Percentiles rank a stretch among this genome's conserved stretches.
phyloP scores from a whole-genome alignment of 1,140 invertebrate species.

The Chlorops oryzae region DNA sequence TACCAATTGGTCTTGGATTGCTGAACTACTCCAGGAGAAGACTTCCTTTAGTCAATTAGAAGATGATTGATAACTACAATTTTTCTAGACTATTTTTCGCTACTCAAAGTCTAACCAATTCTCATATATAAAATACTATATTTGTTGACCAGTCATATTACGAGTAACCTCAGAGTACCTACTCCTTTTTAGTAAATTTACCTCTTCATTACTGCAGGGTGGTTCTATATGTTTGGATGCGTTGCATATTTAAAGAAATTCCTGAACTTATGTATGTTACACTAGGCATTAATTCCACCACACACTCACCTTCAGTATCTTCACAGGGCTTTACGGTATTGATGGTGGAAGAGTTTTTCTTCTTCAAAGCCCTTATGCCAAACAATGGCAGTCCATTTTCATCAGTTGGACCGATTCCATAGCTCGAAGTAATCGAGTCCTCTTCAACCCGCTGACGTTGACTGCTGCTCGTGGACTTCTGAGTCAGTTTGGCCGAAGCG shows the following conservation, averaged over 20 bases:
- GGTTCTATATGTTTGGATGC: neutral
- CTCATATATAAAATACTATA: too few relatives aligned
- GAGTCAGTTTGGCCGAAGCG: slow-evolving; percentile 46
- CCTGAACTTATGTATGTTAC: neutral
- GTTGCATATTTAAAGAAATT: neutral
- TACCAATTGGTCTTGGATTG: too few relatives aligned
- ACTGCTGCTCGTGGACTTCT: slow-evolving; percentile 36
- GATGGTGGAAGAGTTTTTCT: slow-evolving; percentile 55
- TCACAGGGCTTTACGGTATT: slow-evolving; percentile 38
- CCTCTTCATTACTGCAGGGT: too few relatives aligned
- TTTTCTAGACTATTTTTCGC: too few relatives aligned
- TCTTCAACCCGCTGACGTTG: slow-evolving; percentile 24
- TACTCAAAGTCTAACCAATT: too few relatives aligned
- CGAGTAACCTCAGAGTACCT: neutral
- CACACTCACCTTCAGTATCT: slow-evolving; percentile 49
- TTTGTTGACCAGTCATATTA: too few relatives aligned
- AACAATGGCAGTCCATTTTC: slow-evolving; percentile 70
- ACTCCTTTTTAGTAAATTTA: too few relatives aligned
- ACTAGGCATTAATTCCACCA: too few relatives aligned
- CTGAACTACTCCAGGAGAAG: too few relatives aligned
- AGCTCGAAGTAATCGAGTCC: slow-evolving; percentile 66
- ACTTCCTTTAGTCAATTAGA: too few relatives aligned
- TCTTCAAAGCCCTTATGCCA: slow-evolving; percentile 65
- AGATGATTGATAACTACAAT: too few relatives aligned
- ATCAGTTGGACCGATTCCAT: slow-evolving; percentile 73